Evolutionary conservation across 2,113 vertebrate species (phyloP).

Genomic region (Prunella fulvescens): DNA sequence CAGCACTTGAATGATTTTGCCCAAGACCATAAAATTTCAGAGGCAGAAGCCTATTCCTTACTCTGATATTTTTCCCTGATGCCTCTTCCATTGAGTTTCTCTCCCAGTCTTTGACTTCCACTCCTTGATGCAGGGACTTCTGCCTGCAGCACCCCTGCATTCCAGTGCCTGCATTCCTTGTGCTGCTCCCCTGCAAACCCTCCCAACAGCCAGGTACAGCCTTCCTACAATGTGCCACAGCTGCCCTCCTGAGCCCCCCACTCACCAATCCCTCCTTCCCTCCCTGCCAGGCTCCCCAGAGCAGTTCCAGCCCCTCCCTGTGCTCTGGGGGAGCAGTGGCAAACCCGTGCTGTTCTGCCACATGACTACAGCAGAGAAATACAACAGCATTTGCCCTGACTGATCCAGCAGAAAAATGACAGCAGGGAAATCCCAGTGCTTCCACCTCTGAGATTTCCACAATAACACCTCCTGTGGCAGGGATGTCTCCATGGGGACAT

Average conservation of each 20-base stretch:
- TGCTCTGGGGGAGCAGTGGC: neutral
- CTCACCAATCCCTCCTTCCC: neutral
- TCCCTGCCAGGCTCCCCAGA: neutral
- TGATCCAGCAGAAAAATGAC: neutral
- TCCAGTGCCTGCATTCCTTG: neutral
- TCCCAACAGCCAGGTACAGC: accelerated
- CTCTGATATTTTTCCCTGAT: neutral
- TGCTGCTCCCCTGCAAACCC: neutral
- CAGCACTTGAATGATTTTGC: neutral
- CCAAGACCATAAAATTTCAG: neutral
- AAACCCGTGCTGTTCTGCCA: accelerated
- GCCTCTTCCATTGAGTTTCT: neutral
- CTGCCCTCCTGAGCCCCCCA: neutral
- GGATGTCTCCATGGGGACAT: neutral
- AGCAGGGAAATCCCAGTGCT: neutral
- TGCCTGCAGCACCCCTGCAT: neutral
- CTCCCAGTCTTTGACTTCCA: neutral
- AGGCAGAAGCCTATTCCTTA: neutral
- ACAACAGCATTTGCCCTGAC: neutral
- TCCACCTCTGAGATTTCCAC: neutral
- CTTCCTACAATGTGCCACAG: neutral
- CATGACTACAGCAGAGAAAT: neutral
- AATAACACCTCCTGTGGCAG: neutral
- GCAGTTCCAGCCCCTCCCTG: accelerated
- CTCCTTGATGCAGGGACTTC: neutral